Base-by-base conservation (phyloP, 2,888 invertebrate species). In the Nysson spinosus region DNA sequence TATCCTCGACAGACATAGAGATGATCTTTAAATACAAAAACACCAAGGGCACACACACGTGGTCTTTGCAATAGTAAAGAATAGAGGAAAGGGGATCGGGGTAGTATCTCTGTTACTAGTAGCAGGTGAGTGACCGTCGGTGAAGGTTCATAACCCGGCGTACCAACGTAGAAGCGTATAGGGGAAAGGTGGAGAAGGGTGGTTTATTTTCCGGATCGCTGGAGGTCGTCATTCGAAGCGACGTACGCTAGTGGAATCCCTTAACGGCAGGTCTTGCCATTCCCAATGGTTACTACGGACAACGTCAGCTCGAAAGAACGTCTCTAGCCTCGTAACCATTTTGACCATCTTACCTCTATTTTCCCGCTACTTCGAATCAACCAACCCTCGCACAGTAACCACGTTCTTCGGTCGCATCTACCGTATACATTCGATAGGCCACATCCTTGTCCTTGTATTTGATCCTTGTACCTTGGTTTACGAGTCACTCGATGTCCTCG, bases 121-220 rank as follows among this genome's bases (percentile, higher is more conserved):
- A 28, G 50, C 50, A 42, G 16, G 35, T 26, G 46, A 57, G 51
- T 49, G 55, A 57, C 30, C 57, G 49, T 52, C 63, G 32, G 28
- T 14, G 49, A 44, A 35, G 61, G 66, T 77, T 76, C 75, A 77
- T 78, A 78, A 71, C 77, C 71, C 26, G 47, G 9, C 17, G 28
- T 30, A 26, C 34, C 39, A 30, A 12, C 47, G 46, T 26, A 32
- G 32, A 39, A 47, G 35, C 30, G 44, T 24, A 39, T 43, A 47
- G 43, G 57, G 24, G 52, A 47, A 37, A 49, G 43, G 60, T 16
- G 42, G 43, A 43, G 66, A 51, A 35, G 69, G 56, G 43, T 66
- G 72, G 78, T 83, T 82, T 79, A 83, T 81, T 83, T 83, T 78
- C 77, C 71, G 73, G 80, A 79, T 82, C 76, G 78, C 78, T 79